Conservation (phyloP, 2,113 vertebrate genomes). For the Camelus dromedarius region DNA sequence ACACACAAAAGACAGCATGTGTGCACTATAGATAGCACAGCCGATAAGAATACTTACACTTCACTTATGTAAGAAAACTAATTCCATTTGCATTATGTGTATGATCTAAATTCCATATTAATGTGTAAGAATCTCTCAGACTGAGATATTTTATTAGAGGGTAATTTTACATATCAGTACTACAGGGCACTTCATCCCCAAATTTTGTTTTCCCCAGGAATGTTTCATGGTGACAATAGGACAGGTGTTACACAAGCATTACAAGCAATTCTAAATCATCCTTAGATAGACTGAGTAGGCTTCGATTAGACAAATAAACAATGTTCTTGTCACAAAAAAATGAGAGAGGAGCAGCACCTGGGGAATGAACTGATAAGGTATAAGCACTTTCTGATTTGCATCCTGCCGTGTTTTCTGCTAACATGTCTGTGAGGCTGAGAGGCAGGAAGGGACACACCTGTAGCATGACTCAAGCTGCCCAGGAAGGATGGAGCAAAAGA, state of each 20-base stretch:
- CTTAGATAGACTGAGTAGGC: background rate
- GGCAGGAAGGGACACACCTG: conserved; percentile 41
- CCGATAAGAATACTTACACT: background rate
- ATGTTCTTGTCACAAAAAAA: conserved; percentile 43
- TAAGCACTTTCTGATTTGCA: conserved; percentile 49
- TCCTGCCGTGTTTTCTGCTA: conserved; percentile 62
- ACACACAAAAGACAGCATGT: background rate
- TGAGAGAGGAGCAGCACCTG: background rate
- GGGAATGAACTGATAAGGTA: conserved; percentile 64
- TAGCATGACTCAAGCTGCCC: background rate
- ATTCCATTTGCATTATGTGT: background rate
- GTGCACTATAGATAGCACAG: background rate
- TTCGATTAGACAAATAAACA: conserved; percentile 58
- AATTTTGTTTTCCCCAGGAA: background rate
- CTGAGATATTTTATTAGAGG: background rate
- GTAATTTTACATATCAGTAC: background rate
- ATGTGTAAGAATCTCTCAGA: background rate
- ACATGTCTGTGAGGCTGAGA: conserved; percentile 60
- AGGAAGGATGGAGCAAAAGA: conserved; percentile 44
- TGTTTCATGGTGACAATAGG: background rate
- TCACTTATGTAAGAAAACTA: background rate
- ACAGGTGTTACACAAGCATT: background rate
- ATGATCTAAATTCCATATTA: background rate
- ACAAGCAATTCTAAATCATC: background rate
- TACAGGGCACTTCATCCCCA: background rate